phyloP scores from a whole-genome alignment of 2,113 vertebrate species.

The Lynx canadensis region DNA sequence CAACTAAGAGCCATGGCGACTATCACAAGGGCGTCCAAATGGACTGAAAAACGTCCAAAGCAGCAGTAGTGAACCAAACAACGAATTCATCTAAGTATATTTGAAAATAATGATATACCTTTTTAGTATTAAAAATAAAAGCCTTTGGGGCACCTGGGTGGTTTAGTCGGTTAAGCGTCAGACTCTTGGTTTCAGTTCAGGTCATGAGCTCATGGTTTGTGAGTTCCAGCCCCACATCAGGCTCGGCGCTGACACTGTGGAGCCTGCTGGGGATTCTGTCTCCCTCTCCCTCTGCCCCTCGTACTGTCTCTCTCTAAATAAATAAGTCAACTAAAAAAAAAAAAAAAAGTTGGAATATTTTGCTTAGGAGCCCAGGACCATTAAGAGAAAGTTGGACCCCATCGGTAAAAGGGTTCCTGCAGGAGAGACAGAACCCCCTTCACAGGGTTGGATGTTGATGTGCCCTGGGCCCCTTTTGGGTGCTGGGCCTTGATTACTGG shows the following conservation, averaged over 20 bases:
- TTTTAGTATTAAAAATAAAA: neutral
- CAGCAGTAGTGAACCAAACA: neutral
- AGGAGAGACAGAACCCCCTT: accelerated
- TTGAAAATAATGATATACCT: neutral
- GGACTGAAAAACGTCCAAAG: neutral
- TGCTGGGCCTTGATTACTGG: neutral
- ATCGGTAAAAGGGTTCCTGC: accelerated
- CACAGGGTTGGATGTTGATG: neutral
- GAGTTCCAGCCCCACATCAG: too few relatives aligned
- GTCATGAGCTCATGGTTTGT: too few relatives aligned
- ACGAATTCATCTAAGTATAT: neutral
- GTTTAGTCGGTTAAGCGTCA: too few relatives aligned
- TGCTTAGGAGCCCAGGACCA: neutral
- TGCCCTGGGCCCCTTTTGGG: neutral
- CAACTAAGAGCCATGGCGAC: too few relatives aligned
- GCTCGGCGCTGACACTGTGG: too few relatives aligned
- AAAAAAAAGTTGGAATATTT: neutral
- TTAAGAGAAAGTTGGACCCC: neutral
- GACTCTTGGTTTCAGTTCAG: too few relatives aligned
- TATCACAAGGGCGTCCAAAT: neutral
- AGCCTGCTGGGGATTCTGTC: too few relatives aligned
- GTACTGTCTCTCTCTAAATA: too few relatives aligned
- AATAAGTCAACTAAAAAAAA: too few relatives aligned
- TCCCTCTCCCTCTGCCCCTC: too few relatives aligned
- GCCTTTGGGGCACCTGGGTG: neutral